A percentile compares a stretch with the other conserved stretches of the same genome.
phyloP scores from a whole-genome alignment of 1,140 invertebrate genomes.

The Macrobrachium nipponense region DNA sequence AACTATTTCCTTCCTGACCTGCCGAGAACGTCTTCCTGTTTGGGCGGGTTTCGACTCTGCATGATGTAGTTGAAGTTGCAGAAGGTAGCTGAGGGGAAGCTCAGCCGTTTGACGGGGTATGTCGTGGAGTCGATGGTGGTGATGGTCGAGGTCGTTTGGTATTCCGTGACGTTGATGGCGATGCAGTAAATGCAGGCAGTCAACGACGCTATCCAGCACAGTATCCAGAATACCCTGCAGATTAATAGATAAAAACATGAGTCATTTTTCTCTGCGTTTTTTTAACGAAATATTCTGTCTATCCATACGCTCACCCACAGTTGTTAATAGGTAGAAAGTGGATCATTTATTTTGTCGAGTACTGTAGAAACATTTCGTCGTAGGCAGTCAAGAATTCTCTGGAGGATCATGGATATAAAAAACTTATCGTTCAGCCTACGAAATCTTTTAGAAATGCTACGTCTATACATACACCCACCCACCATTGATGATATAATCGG shows the following conservation, averaged over 20 bases:
- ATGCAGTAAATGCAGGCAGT: conserved; percentile 33
- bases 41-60: conserved; percentile 16
- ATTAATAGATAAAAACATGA: too few relatives aligned
- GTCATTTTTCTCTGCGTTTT: too few relatives aligned
- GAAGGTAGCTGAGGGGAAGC: conserved; percentile 26
- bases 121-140: conserved; percentile 28
- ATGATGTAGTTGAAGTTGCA: conserved; percentile 38
- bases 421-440: too few relatives aligned
- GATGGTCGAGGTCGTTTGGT: conserved; percentile 17
- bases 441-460: too few relatives aligned
- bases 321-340: too few relatives aligned
- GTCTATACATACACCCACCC: too few relatives aligned
- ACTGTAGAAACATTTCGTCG: too few relatives aligned
- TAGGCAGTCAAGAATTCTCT: conserved; percentile 24
- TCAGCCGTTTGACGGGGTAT: conserved; percentile 21
- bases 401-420: background rate
- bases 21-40: conserved; percentile 7
- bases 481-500: too few relatives aligned
- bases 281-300: too few relatives aligned
- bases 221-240: conserved; percentile 26
- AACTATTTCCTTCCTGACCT: background rate
- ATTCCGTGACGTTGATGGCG: conserved; percentile 7
- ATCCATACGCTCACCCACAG: too few relatives aligned
- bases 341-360: too few relatives aligned
- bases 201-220: conserved; percentile 24